Conservation (phyloP, 1,140 invertebrate genomes). For the Aphelenchoides avenae region DNA sequence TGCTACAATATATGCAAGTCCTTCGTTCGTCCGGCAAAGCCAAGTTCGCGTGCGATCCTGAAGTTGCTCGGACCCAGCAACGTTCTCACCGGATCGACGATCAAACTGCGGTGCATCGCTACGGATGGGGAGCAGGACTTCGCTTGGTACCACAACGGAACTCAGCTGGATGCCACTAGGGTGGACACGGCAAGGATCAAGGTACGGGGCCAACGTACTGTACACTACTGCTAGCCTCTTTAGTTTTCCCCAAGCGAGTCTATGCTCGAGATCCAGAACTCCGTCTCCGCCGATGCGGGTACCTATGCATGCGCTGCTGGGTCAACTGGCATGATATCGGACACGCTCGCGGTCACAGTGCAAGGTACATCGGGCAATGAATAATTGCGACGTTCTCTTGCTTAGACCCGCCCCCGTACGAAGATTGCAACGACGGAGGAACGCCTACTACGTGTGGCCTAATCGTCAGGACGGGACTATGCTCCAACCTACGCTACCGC, state of each 20-base stretch:
- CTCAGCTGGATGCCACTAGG: constrained; percentile 8
- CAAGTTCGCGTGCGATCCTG: constrained; percentile 14
- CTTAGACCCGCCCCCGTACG: constrained; percentile 11
- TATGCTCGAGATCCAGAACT: constrained; percentile 11
- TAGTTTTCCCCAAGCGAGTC: constrained; percentile 14
- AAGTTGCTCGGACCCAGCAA: constrained; percentile 19
- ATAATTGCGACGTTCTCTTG: background rate
- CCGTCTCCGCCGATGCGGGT: background rate
- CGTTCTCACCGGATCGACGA: constrained; percentile 23
- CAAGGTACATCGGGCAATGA: constrained; percentile 22
- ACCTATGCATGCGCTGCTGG: constrained; percentile 10
- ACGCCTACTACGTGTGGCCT: constrained; percentile 66
- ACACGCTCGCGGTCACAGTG: constrained; percentile 18
- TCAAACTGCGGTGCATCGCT: constrained; percentile 30
- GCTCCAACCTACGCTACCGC: constrained; percentile 80
- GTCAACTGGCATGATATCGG: constrained; percentile 13
- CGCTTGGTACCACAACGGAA: background rate
- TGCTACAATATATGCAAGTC: constrained; percentile 19
- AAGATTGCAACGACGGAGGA: constrained; percentile 35
- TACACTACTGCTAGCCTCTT: constrained; percentile 6
- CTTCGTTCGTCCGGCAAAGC: constrained; percentile 9
- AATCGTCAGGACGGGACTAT: constrained; percentile 76
- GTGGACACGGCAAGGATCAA: constrained; percentile 3
- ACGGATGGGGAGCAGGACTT: constrained; percentile 1
- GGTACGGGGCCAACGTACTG: constrained; percentile 7